phyloP scores from a whole-genome alignment of 2,888 invertebrate genomes.

The Ernsta delagoae region DNA sequence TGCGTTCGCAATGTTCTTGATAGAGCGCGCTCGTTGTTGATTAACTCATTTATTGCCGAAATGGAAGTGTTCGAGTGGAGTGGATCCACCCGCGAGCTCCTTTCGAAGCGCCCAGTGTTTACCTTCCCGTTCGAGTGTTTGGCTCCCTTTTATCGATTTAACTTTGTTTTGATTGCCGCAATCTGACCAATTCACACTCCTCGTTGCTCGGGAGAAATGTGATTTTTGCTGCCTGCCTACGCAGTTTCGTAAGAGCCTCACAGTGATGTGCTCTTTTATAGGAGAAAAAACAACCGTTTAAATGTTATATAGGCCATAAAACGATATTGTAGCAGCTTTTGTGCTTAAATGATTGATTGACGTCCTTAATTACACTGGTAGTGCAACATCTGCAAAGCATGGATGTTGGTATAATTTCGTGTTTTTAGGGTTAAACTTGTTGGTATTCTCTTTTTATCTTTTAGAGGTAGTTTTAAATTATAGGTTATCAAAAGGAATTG shows the following conservation, averaged over 20 bases:
- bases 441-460: background rate
- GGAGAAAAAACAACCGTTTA: background rate
- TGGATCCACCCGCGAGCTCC: constrained; percentile 56
- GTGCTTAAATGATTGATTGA: constrained; percentile 9
- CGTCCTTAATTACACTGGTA: background rate
- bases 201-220: background rate
- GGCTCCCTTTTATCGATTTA: constrained; percentile 57
- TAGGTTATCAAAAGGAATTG: too few species aligned
- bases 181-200: constrained; percentile 46
- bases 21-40: constrained; percentile 55
- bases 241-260: background rate
- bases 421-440: background rate
- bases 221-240: background rate
- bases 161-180: constrained; percentile 57
- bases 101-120: constrained; percentile 59
- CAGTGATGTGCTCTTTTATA: background rate
- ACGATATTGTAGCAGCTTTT: background rate
- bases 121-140: constrained; percentile 64
- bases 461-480: background rate
- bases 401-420: background rate
- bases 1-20: constrained; percentile 14
- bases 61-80: constrained; percentile 56
- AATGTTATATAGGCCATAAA: background rate
- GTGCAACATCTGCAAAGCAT: constrained; percentile 4
- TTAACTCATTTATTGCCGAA: constrained; percentile 63